Evolutionary conservation across 1,140 invertebrate species (phyloP), one percentile per base, ranked within the genome.

Genomic region (Maconellicoccus hirsutus): DNA sequence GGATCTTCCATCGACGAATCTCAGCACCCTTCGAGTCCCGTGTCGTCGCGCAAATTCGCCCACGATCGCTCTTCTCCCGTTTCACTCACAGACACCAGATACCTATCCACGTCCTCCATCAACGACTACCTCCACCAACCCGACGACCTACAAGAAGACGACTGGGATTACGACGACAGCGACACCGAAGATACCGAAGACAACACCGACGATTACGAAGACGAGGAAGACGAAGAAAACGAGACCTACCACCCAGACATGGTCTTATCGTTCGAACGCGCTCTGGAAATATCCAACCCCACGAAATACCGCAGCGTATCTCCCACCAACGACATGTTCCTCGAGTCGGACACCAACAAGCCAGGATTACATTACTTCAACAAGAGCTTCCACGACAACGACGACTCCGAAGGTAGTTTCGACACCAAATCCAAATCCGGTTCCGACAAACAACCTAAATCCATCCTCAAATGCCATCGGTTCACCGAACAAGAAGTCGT

Each of bases 201-300:
- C n/a, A 19, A 52, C 42, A 52, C 12, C 21, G 61, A 66, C 16
- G 8, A 23, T 23, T 66, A 25, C 22, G 61, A 66, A 23, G 61
- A 66, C 22, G 22, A 14, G 10, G 21, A 59, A 4, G 61, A 66
- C 61, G 25, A 66, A 6, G 61, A 66, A 22, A 66, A 23, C 8
- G 61, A 66, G 10, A 66, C 61, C 21, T 66, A 66, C 61, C 61
- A 66, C 19, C 61, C 61, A 8, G 25, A 26, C 16, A 26, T 19
- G 61, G 22, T 26, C 6, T 16, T 66, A 8, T 66, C 61, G 2
- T 66, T 66, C 61, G 61, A 66, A 26, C 10, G 25, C 6, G 61
- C 61, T 23, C 21, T 66, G 61, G 61, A 23, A 8, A 66, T 66
- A 66, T 66, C 61, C 10, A 66, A 66, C 25, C 61, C 61, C 21